Percentiles rank a stretch among this genome's conserved stretches.
These are phyloP conservation scores for Drosophila yooni DNA, from an alignment of 2,888 invertebrate species.

Conservation along the genomic window DNA sequence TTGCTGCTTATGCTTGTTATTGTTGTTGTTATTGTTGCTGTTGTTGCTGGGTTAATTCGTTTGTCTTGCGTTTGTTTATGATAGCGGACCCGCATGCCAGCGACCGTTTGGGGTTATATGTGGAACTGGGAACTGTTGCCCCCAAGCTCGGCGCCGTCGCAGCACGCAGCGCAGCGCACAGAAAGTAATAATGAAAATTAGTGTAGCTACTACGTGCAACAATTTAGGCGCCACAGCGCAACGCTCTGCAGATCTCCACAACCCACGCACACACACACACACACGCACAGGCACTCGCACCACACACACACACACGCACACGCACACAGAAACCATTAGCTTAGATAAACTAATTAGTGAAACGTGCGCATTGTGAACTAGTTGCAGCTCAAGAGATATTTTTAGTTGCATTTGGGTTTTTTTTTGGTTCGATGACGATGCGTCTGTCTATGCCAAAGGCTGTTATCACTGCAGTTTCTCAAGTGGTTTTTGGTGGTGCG, in stretches of 20 bases:
- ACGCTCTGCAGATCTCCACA: constrained; percentile 18
- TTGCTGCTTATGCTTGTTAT: constrained; percentile 16
- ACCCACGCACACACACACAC: neutral
- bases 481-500: constrained; percentile 42
- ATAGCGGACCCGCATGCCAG: constrained; percentile 53
- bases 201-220: constrained; percentile 68
- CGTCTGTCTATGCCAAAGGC: neutral
- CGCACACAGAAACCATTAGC: constrained; percentile 33
- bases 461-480: constrained; percentile 76
- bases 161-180: constrained; percentile 44
- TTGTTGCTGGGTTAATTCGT: constrained; percentile 28
- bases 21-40: constrained; percentile 27
- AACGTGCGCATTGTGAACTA: constrained; percentile 49
- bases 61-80: constrained; percentile 68
- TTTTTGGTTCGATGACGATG: constrained; percentile 6
- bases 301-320: constrained; percentile 3
- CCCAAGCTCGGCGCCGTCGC: constrained; percentile 55
- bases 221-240: constrained; percentile 73
- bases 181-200: constrained; percentile 64
- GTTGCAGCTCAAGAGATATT: constrained; percentile 25
- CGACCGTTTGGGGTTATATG: neutral
- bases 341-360: constrained; percentile 66
- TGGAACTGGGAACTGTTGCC: constrained; percentile 3
- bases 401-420: constrained; percentile 1
- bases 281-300: neutral